Percentiles rank a stretch among this genome's conserved stretches.
Evolutionary conservation across 2,797 vertebrate genomes (phyloP).

Genomic region (Urosaurus nigricauda): DNA sequence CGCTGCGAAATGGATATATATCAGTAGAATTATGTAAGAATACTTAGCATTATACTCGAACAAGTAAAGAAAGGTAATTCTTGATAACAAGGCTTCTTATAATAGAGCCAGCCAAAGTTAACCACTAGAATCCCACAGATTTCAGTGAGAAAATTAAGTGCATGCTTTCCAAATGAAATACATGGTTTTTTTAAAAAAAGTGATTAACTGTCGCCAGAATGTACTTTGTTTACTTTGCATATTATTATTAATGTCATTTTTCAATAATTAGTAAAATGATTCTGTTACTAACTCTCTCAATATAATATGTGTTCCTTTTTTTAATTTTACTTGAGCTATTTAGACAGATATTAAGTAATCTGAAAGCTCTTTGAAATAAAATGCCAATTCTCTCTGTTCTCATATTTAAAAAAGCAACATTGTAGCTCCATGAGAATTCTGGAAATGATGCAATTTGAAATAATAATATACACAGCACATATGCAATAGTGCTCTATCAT

Average conservation of each 20-base stretch:
- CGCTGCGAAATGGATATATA: constrained; percentile 75
- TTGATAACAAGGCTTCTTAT: constrained; percentile 44
- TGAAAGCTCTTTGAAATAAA: constrained; percentile 8
- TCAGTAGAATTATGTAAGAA: constrained; percentile 66
- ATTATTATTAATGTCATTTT: background rate
- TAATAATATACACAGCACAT: constrained; percentile 12
- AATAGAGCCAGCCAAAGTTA: background rate
- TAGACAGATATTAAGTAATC: background rate
- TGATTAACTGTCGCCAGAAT: background rate
- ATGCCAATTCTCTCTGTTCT: background rate
- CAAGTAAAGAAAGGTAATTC: constrained; percentile 63
- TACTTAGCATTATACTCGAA: constrained; percentile 54
- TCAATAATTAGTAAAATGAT: background rate
- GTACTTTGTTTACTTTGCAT: constrained; percentile 43
- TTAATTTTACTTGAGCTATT: background rate
- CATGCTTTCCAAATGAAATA: background rate
- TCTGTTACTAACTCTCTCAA: background rate
- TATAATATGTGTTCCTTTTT: background rate
- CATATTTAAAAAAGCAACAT: background rate
- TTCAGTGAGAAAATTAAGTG: background rate
- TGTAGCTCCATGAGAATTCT: background rate
- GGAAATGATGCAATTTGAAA: constrained; percentile 17
- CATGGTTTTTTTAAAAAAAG: background rate
- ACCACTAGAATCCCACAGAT: background rate
- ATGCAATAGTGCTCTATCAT: background rate